Conservation (phyloP, 2,113 vertebrate species). For the Elephantulus edwardii region DNA sequence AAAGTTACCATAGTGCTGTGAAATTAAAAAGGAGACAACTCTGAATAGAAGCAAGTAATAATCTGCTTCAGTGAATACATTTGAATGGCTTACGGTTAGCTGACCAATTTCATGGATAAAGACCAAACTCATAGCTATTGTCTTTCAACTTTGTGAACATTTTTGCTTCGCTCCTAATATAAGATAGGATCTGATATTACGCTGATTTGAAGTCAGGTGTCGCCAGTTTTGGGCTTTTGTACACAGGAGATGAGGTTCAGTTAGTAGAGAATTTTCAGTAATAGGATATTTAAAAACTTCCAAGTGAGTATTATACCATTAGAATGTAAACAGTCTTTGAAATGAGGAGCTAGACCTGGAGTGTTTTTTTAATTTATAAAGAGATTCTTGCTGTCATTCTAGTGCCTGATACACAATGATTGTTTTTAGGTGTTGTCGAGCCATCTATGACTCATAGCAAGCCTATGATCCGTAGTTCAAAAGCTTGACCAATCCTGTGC, state of each 20-base stretch:
- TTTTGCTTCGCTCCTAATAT: conserved; percentile 30
- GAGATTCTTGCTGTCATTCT: background rate
- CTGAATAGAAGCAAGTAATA: no score
- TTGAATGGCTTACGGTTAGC: no score
- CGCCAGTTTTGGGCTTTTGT: background rate
- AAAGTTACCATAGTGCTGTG: no score
- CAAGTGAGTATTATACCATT: background rate
- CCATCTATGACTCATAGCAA: no score
- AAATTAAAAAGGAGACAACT: no score
- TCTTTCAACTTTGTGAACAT: background rate
- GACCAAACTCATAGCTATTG: background rate
- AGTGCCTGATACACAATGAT: background rate
- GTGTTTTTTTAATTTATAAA: no score
- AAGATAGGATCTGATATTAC: conserved; percentile 2
- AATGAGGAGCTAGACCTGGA: no score
- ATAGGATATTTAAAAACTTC: conserved; percentile 41
- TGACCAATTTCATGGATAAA: conserved; percentile 15
- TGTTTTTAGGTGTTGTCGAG: no score
- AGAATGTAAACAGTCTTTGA: background rate
- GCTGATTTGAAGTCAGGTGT: background rate
- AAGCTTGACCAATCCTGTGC: no score
- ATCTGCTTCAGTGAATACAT: no score
- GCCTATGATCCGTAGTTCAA: no score
- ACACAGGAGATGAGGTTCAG: background rate
- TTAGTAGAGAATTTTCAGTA: conserved; percentile 12